A percentile compares a stretch with the other conserved stretches of the same genome.
Conservation (phyloP, 2,113 vertebrate genomes). For the Ancistrus triradiatus region DNA sequence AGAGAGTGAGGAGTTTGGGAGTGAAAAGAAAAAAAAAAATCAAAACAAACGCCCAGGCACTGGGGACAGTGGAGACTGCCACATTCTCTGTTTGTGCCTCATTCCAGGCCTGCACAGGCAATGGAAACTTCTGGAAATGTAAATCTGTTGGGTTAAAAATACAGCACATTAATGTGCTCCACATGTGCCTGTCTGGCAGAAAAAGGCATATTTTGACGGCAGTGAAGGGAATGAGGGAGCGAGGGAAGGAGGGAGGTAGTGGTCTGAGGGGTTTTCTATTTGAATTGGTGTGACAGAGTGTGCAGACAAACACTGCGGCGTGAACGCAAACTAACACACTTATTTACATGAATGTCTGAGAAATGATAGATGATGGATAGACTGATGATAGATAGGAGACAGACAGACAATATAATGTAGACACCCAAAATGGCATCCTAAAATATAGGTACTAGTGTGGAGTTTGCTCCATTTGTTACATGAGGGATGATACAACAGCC, state of each 20-base stretch:
- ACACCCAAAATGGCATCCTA: no score
- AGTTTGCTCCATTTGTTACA: no score
- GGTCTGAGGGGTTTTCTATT: constrained; percentile 40
- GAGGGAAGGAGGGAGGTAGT: constrained; percentile 32
- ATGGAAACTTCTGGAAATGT: constrained; percentile 78
- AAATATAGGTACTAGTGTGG: no score
- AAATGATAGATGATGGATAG: no score
- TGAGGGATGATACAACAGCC: no score
- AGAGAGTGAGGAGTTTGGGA: constrained; percentile 33
- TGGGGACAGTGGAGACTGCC: constrained; percentile 44
- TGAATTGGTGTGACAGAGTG: constrained; percentile 22
- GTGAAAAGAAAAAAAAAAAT: constrained; percentile 37
- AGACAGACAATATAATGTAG: no score
- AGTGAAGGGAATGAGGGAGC: constrained; percentile 42
- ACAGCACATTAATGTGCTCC: constrained; percentile 73
- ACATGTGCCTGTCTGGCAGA: constrained; percentile 72
- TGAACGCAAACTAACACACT: no score
- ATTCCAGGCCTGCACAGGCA: constrained; percentile 65
- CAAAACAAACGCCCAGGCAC: constrained; percentile 51
- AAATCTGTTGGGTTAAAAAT: constrained; percentile 77
- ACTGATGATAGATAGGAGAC: no score
- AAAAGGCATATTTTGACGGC: constrained; percentile 65
- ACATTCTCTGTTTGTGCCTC: constrained; percentile 61
- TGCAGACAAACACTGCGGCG: not conserved
- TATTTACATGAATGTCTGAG: no score